phyloP scores from a whole-genome alignment of 2,113 vertebrate species.

The Gila orcuttii region DNA sequence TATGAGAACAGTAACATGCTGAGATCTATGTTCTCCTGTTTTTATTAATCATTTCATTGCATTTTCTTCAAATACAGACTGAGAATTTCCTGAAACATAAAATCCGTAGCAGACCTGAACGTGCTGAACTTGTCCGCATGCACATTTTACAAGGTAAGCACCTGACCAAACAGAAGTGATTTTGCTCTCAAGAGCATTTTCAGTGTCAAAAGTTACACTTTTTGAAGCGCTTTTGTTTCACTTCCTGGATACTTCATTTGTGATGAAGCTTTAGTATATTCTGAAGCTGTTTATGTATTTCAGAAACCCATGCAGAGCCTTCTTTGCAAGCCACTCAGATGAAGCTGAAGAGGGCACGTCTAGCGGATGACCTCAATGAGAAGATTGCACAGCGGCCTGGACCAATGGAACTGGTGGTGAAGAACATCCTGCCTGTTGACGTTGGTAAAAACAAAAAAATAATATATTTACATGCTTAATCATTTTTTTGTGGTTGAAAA shows the following conservation, averaged over 20 bases:
- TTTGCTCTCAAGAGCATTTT: neutral
- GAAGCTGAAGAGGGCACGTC: conserved; percentile 90
- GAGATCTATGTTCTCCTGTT: neutral
- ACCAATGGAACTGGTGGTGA: conserved; percentile 96
- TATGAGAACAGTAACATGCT: neutral
- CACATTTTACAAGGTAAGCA: conserved; percentile 94
- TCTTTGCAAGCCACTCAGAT: conserved; percentile 96
- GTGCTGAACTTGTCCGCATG: conserved; percentile 96
- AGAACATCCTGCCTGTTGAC: conserved; percentile 96
- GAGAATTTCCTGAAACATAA: conserved; percentile 99
- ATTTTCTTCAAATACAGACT: conserved; percentile 76
- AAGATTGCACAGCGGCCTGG: conserved; percentile 96
- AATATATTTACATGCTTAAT: neutral
- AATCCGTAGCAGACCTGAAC: conserved; percentile 93
- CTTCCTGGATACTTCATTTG: neutral
- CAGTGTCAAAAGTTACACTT: too few relatives aligned
- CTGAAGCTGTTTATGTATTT: neutral
- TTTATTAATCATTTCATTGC: neutral
- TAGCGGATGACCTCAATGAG: conserved; percentile 95
- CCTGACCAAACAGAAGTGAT: neutral
- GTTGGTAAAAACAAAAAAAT: conserved; percentile 76
- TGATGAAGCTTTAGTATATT: neutral
- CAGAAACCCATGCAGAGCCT: conserved; percentile 94
- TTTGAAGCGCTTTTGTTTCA: too few relatives aligned
- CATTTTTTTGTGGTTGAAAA: too few relatives aligned